Evolutionary conservation across 23 tunicate species (phyloP), one percentile per base, ranked within the genome.

Genomic region (Diplosoma virens): DNA sequence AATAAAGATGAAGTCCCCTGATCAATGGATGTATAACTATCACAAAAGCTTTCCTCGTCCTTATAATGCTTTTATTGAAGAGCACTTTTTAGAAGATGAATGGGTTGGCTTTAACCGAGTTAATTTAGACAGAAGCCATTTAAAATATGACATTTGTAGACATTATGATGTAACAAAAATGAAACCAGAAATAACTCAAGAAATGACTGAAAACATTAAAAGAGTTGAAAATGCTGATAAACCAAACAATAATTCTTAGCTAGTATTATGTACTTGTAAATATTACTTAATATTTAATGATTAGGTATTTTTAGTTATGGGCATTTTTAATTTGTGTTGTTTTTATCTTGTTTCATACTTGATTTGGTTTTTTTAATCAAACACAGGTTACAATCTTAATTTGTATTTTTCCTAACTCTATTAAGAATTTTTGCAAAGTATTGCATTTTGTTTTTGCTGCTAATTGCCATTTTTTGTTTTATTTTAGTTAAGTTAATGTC

Each of bases 61-160:
- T n/a, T 83, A 85, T 1, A 91, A 91, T 54, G 97, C 97, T 0
- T 85, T 79, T 50, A 20, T 80, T 3, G 73, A 85, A 21, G 90
- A 85, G 67, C 73, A 91, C 48, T 85, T 91, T 33, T 31, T 91
- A 21, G 78, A 74, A 30, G 97, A 85, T 47, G 91, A 91, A 48
- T 33, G 75, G 41, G 58, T 67, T 21, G 80, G 59, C 34, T 53
- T 21, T 67, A 32, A 87, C 79, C 73, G 71, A 9, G 67, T 0
- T 17, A 73, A 68, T 18, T 30, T 24, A 1, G 30, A 31, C 11
- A 63, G 86, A 1, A 67, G 79, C 0, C 67, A 76, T 59, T 33
- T 86, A 46, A 46, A 91, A 68, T 91, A 56, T 47, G 97, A 91
- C 79, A 91, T 91, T 25, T 91, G 97, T 58, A 53, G 78, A 29